Evolutionary conservation across 2,113 vertebrate species (phyloP).

Genomic region (Hyperopisus bebe): DNA sequence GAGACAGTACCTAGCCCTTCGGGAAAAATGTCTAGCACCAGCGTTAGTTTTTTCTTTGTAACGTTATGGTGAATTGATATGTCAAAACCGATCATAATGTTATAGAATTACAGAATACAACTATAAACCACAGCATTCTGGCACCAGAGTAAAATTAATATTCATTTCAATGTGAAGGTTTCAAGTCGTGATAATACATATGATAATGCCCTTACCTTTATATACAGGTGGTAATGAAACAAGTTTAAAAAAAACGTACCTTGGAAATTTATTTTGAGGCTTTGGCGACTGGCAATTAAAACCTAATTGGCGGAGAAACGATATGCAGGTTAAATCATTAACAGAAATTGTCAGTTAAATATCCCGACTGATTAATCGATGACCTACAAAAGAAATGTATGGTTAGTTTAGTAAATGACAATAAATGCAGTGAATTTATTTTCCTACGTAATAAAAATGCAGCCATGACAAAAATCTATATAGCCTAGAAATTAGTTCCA

Average conservation of each 20-base stretch:
- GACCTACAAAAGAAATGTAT: neutral
- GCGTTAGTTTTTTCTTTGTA: neutral
- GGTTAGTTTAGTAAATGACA: neutral
- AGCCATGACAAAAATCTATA: neutral
- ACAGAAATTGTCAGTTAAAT: neutral
- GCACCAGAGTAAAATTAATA: neutral
- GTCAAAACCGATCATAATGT: neutral
- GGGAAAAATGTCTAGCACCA: neutral
- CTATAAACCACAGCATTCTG: neutral
- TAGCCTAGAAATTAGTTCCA: neutral
- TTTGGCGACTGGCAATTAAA: constrained; percentile 70
- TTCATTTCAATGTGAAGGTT: neutral
- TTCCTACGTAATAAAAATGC: neutral
- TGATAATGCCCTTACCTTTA: neutral
- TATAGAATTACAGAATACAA: neutral
- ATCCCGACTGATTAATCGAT: neutral
- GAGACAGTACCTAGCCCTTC: neutral
- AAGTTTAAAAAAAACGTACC: constrained; percentile 58
- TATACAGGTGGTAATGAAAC: neutral
- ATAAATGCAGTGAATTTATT: neutral
- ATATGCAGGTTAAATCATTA: constrained; percentile 5
- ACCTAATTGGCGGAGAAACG: constrained; percentile 61
- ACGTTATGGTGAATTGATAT: neutral
- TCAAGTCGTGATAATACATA: neutral
- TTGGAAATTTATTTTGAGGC: constrained; percentile 63